A percentile compares a stretch with the other conserved stretches of the same genome.
Evolutionary conservation across 1,140 invertebrate species (phyloP).

Genomic region (Popillia japonica): DNA sequence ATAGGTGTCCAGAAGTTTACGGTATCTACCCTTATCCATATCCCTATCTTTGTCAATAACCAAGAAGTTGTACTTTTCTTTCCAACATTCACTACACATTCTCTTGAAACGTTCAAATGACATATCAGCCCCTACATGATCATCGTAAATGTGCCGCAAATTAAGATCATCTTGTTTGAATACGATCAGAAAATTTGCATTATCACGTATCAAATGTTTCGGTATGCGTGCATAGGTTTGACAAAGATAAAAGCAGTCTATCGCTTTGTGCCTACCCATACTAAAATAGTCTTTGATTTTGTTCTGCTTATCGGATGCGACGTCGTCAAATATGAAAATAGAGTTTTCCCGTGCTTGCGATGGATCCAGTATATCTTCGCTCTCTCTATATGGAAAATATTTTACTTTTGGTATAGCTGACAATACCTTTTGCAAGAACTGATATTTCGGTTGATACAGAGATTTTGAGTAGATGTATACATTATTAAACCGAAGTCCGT

Average conservation of each 20-base stretch:
- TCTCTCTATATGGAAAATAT: not conserved
- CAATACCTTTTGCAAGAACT: conserved; percentile 6
- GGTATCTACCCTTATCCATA: too few relatives aligned
- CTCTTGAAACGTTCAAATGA: too few relatives aligned
- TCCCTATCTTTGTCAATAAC: too few relatives aligned
- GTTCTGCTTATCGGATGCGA: not conserved
- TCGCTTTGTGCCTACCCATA: not conserved
- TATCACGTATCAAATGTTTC: not conserved
- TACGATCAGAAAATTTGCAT: too few relatives aligned
- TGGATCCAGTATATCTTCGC: not conserved
- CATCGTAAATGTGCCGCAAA: too few relatives aligned
- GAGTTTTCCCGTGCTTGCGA: not conserved
- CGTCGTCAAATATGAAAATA: too few relatives aligned
- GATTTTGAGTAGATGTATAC: conserved; percentile 47
- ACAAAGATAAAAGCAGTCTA: not conserved
- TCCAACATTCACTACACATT: too few relatives aligned
- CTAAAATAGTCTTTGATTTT: too few relatives aligned
- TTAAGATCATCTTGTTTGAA: too few relatives aligned
- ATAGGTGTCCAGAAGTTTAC: too few relatives aligned
- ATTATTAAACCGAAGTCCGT: conserved; percentile 47
- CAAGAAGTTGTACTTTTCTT: too few relatives aligned
- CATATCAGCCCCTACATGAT: too few relatives aligned
- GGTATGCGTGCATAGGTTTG: not conserved
- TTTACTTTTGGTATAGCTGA: not conserved
- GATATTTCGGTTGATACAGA: conserved; percentile 48